Evolutionary conservation across 2,113 vertebrate species (phyloP).

Genomic region (Hippocampus mohnikei): DNA sequence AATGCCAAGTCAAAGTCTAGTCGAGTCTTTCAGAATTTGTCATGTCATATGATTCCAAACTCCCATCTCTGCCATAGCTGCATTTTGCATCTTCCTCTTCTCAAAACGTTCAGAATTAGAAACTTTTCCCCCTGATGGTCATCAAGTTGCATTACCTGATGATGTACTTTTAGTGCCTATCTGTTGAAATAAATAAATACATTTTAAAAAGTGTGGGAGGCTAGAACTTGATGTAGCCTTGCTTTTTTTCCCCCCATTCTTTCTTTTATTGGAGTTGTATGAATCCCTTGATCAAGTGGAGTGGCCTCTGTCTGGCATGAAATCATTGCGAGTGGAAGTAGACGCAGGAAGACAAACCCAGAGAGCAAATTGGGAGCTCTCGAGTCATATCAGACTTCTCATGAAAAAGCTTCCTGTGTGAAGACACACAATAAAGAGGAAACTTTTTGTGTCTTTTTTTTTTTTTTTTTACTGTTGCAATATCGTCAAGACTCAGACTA

Average conservation of each 20-base stretch:
- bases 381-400: slow-evolving; percentile 43
- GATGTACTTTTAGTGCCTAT: background rate
- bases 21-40: too few relatives aligned
- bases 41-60: too few relatives aligned
- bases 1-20: too few relatives aligned
- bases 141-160: background rate
- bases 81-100: background rate
- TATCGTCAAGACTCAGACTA: background rate
- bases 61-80: too few relatives aligned
- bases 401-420: slow-evolving; percentile 43
- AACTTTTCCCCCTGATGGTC: background rate
- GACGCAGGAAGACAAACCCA: slow-evolving; percentile 1
- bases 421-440: slow-evolving; percentile 49
- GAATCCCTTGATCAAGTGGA: slow-evolving; percentile 42
- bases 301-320: slow-evolving; percentile 32
- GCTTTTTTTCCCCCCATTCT: slow-evolving; percentile 16
- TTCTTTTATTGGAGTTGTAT: slow-evolving; percentile 32
- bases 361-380: slow-evolving; percentile 41
- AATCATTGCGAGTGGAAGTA: slow-evolving; percentile 36
- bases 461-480: background rate
- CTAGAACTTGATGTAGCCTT: slow-evolving; percentile 17
- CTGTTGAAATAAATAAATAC: too few relatives aligned
- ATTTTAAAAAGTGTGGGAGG: background rate
- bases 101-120: background rate
- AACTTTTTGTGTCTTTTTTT: slow-evolving; percentile 8